Evolutionary conservation across 2,888 invertebrate species (phyloP), one percentile per base, ranked within the genome.

Genomic region (Erynnis tages): DNA sequence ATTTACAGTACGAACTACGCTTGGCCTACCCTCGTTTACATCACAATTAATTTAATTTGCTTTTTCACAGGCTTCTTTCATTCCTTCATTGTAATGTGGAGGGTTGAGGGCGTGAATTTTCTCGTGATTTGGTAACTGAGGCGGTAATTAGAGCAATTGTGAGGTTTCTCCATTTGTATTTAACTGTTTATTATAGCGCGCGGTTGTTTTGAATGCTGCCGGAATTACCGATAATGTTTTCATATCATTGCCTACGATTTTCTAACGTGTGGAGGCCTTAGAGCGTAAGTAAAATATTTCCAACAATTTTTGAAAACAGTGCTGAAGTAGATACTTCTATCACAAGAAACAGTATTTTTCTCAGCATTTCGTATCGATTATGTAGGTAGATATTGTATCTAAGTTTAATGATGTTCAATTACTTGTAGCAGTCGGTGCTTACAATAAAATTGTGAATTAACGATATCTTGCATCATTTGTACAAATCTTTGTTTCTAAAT

Each of bases 31-130:
- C 85, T 84, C 84, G 84, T 85, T 87, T 85, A 86, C 82, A 83
- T 82, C 82, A 83, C 86, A 85, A 86, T 83, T 85, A 85, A 87
- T 81, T 87, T 87, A 87, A 86, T 87, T 88, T 86, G 84, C 82
- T 84, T 87, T 85, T 87, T 86, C 82, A 84, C 82, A 77, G 86
- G 85, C 82, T 87, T 86, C 87, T 82, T 81, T 79, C 78, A 82
- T 79, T 82, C 79, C 76, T 76, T 77, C 76, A 79, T 81, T 83
- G 81, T 81, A 73, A 81, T 76, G 79, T 79, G 74, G 76, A 78
- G 82, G 78, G 76, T 70, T 71, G 75, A 79, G 79, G 77, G 85
- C 78, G 87, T 79, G 81, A 87, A 86, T 83, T 81, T 84, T 82
- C 83, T 82, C 79, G 79, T 85, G 83, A 85, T 87, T 86, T 82